Percentiles rank a stretch among this genome's conserved stretches.
These are phyloP conservation scores for Mythimna lalbum DNA, from an alignment of 2,888 invertebrate genomes.

Conservation along the genomic window DNA sequence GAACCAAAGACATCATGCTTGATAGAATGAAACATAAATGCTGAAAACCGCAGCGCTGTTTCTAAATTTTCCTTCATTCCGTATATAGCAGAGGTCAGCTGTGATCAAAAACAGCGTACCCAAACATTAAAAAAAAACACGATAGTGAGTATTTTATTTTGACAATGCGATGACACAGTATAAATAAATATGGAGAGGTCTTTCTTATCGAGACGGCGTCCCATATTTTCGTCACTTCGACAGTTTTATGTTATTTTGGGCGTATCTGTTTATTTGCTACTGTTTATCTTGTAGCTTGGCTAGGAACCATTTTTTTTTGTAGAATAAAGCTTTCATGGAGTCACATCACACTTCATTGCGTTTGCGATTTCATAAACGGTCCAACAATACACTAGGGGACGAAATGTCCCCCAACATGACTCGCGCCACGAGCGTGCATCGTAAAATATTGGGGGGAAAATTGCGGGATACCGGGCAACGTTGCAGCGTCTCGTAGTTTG, in stretches of 20 bases:
- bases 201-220: constrained; percentile 18
- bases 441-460: too few relatives aligned
- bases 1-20: not conserved
- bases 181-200: too few relatives aligned
- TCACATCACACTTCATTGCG: not conserved
- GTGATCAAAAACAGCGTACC: constrained; percentile 1
- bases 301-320: constrained; percentile 3
- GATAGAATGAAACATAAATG: not conserved
- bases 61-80: not conserved
- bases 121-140: constrained; percentile 31
- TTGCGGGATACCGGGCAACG: too few relatives aligned
- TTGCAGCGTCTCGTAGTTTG: too few relatives aligned
- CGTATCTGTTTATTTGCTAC: constrained; percentile 13
- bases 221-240: constrained; percentile 11
- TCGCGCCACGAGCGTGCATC: too few relatives aligned
- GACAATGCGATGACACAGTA: not conserved
- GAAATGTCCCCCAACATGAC: too few relatives aligned
- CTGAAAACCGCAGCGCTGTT: too few relatives aligned
- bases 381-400: too few relatives aligned
- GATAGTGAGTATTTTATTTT: constrained; percentile 16
- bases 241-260: constrained; percentile 1
- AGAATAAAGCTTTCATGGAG: not conserved
- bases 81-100: constrained; percentile 10
- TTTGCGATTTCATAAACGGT: not conserved
- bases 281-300: constrained; percentile 20